Evolutionary conservation across 2,888 invertebrate species (phyloP), one percentile per base, ranked within the genome.

Genomic region (Gasteruption jaculator): DNA sequence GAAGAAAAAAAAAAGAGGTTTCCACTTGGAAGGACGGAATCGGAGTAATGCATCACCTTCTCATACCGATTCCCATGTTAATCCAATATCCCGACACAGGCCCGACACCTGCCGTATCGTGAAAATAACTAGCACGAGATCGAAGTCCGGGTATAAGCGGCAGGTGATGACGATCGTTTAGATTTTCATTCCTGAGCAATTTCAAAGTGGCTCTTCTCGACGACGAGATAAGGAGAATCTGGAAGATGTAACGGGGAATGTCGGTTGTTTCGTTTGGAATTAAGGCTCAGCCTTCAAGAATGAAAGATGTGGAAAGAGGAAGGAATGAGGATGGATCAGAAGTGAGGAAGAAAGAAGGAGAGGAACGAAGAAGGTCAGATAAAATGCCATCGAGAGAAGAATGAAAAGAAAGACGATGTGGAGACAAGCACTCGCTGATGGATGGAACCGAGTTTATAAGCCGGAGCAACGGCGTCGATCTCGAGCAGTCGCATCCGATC

Each of bases 341-440:
- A 30, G 38, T 34, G 20, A 37, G 44, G 36, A 20, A 22, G 20
- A 10, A 29, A 25, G 40, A 14, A 24, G 43, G 38, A 34, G 46
- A 41, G 47, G 46, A 29, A 48, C 45, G 48, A 48, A 48, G 44
- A 49, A 55, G 51, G 51, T 50, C 53, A 57, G 56, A n/a, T n/a
- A n/a, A n/a, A n/a, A n/a, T n/a, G n/a, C n/a, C n/a, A n/a, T n/a
- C n/a, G n/a, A n/a, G n/a, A n/a, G n/a, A n/a, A n/a, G n/a, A n/a
- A n/a, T n/a, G n/a, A n/a, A n/a, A n/a, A n/a, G n/a, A n/a, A 50
- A 56, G 58, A 55, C 49, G 53, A 52, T n/a, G n/a, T n/a, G n/a
- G 52, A 46, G 32, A 25, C 50, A 52, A 51, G 47, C 51, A 53
- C 52, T 57, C 42, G 50, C 55, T 63, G 60, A 60, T 61, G 58